A percentile compares a stretch with the other conserved stretches of the same genome.
Conservation (phyloP, 2,888 invertebrate species). For the Brassicogethes aeneus region DNA sequence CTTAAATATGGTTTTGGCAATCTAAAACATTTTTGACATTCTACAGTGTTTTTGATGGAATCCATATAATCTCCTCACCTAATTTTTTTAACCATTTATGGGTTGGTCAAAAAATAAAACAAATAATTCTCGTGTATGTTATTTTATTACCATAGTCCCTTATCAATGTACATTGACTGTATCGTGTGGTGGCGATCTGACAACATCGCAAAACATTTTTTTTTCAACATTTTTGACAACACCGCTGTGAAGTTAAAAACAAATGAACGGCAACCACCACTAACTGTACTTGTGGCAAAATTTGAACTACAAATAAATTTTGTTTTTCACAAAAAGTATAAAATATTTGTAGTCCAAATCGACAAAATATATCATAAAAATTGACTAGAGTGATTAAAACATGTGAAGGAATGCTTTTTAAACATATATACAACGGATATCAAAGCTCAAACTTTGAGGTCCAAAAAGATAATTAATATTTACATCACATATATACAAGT, state of each 20-base stretch:
- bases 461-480: slow-evolving; percentile 6
- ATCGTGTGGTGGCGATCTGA: slow-evolving; percentile 14
- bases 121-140: background rate
- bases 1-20: too few relatives aligned
- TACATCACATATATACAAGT: too few relatives aligned
- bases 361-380: slow-evolving; percentile 13
- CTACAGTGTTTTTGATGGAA: too few relatives aligned
- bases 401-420: slow-evolving; percentile 35
- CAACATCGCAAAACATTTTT: too few relatives aligned
- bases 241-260: too few relatives aligned
- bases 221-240: too few relatives aligned
- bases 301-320: background rate
- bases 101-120: too few relatives aligned
- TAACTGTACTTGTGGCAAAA: background rate
- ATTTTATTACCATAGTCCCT: slow-evolving; percentile 33
- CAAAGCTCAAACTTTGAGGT: slow-evolving; percentile 10
- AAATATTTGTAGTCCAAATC: background rate
- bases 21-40: too few relatives aligned
- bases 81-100: too few relatives aligned
- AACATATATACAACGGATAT: slow-evolving; percentile 27
- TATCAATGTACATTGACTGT: slow-evolving; percentile 36
- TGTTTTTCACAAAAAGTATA: too few relatives aligned
- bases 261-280: too few relatives aligned
- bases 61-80: too few relatives aligned
- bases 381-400: slow-evolving; percentile 36